These are phyloP conservation scores for Myiotriccus ornatus DNA, from an alignment of 2,797 vertebrate genomes.

Conservation along the genomic window DNA sequence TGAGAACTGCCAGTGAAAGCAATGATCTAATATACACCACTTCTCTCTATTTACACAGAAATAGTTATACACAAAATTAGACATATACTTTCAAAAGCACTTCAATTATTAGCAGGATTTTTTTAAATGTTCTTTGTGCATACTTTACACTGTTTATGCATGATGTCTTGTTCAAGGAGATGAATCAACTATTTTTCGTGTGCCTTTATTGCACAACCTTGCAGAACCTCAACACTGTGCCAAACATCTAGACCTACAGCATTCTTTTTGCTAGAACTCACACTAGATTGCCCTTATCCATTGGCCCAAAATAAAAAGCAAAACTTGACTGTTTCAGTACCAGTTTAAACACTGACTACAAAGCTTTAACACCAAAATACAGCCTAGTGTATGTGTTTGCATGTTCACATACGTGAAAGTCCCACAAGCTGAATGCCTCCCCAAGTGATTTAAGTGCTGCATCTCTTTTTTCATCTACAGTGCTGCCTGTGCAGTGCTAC, in stretches of 20 bases:
- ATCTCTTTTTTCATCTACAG: background rate
- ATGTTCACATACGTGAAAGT: rapidly evolving
- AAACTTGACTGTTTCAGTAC: background rate
- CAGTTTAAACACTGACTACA: background rate
- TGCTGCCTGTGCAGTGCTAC: background rate
- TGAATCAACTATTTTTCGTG: background rate
- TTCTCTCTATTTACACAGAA: background rate
- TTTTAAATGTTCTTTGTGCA: background rate
- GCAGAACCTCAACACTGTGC: background rate
- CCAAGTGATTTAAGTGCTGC: background rate
- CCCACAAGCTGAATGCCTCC: background rate
- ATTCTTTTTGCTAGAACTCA: background rate
- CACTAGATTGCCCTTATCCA: background rate
- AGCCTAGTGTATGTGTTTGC: background rate
- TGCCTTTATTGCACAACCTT: rapidly evolving
- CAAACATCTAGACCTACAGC: background rate
- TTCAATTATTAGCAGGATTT: background rate
- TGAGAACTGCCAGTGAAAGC: background rate
- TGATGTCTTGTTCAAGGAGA: background rate
- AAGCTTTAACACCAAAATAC: background rate
- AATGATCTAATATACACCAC: background rate
- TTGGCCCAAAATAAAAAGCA: background rate
- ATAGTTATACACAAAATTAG: background rate
- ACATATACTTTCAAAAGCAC: background rate
- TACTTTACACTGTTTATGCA: background rate